Base-by-base conservation (phyloP, 2,888 invertebrate species). In the Smittia sp. region DNA sequence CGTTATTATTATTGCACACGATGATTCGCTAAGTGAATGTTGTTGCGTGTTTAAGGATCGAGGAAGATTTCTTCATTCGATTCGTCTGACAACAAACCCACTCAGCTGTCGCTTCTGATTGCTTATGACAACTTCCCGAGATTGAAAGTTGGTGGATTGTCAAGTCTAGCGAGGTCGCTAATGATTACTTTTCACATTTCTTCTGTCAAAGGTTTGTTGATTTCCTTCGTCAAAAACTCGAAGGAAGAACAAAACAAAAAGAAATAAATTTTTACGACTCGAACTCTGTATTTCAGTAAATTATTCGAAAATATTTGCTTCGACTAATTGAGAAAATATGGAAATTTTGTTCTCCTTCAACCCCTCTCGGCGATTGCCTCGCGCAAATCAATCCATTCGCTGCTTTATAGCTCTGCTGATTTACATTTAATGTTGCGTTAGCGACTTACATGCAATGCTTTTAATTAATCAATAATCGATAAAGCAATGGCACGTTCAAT, bases 301-400 rank as follows among this genome's bases (percentile, higher is more conserved):
- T 27, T 27, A 63, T 63, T 58, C 58, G 58, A 22, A 58, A 58
- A 58, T 22, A 58, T 46, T 58, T 18, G 24, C 39, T 38, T 38
- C 67, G 18, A 24, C 52, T 73, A 73, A 73, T 73, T 73, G 52
- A 65, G n/a, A 73, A 73, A 73, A 73, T 73, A 73, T 73, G 73
- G 73, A 73, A 73, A 73, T 73, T 39, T 25, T n/a, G 32, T 15
- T 27, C 18, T 66, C 66, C 66, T 32, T 38, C 32, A 39, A 66
- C 20, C 38, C 66, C n/a, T 62, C 62, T 62, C 62, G n/a, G 46
- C 2, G 1, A 39, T 52, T 46, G 15, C 6, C 15, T 25, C 38
- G 68, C 68, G 39, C 46, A 69, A 46, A 69, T 46, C 46, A 46
- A 69, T 41, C 32, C n/a, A 32, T 22, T 54, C 38, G 13, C 20